Evolutionary conservation across 2,888 invertebrate genomes (phyloP).

Genomic region (Coenonympha arcania): DNA sequence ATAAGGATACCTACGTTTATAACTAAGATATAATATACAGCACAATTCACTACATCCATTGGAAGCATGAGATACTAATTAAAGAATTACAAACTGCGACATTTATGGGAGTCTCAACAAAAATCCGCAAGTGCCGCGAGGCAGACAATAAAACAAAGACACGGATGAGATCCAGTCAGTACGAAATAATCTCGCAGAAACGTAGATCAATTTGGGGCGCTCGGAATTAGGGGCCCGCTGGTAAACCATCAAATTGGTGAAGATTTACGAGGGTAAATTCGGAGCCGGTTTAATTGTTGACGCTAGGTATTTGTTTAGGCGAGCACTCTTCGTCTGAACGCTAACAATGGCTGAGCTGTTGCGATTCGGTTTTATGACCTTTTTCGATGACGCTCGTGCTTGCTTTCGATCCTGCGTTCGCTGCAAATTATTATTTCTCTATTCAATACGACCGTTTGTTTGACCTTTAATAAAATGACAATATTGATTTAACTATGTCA

Average conservation of each 20-base stretch:
- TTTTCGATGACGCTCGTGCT: conserved; percentile 18
- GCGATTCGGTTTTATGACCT: conserved; percentile 15
- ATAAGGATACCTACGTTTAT: no score
- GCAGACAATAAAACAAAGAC: conserved; percentile 33
- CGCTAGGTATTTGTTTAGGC: conserved; percentile 27
- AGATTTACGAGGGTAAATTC: conserved; percentile 42
- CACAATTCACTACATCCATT: neutral
- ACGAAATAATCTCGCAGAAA: conserved; percentile 47
- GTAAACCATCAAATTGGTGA: conserved; percentile 41
- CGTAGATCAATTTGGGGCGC: conserved; percentile 47
- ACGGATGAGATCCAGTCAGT: conserved; percentile 40
- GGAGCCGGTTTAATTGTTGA: conserved; percentile 28
- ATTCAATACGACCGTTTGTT: conserved; percentile 3
- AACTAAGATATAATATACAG: no score
- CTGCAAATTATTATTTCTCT: conserved; percentile 15
- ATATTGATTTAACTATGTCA: conserved; percentile 2
- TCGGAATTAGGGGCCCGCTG: conserved; percentile 38
- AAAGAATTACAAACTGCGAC: neutral
- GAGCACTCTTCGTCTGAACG: conserved; percentile 26
- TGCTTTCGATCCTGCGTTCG: conserved; percentile 18
- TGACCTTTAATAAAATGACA: conserved; percentile 5
- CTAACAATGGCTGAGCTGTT: conserved; percentile 24
- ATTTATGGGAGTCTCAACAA: conserved; percentile 18
- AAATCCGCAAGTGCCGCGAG: conserved; percentile 15
- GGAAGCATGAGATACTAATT: neutral